phyloP scores from a whole-genome alignment of 2,888 invertebrate genomes.

The Clitarchus hookeri region DNA sequence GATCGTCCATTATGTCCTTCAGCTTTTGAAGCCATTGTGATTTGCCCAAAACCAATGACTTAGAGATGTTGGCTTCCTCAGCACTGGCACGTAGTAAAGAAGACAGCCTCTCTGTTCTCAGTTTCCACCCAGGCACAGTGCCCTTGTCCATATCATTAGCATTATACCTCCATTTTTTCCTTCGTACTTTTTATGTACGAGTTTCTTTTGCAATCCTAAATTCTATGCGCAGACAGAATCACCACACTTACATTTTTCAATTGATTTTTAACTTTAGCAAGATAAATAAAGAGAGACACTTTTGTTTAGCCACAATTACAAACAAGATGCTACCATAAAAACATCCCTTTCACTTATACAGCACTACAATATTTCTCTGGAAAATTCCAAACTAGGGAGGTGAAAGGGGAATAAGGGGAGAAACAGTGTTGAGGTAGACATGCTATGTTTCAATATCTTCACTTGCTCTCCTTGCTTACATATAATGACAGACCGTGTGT shows the following conservation, averaged over 20 bases:
- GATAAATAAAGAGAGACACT: slow-evolving; percentile 5
- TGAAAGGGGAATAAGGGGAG: no score
- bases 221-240: slow-evolving; percentile 1
- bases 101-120: not conserved
- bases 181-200: slow-evolving; percentile 17
- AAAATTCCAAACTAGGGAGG: no score
- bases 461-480: no score
- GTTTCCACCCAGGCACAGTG: not conserved
- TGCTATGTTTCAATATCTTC: no score
- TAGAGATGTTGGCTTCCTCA: not conserved
- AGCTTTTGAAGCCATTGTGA: not conserved
- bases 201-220: slow-evolving; percentile 17
- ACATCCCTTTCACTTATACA: no score
- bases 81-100: not conserved
- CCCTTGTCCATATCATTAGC: not conserved
- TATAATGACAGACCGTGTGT: no score
- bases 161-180: slow-evolving; percentile 5
- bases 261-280: slow-evolving; percentile 18
- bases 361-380: no score
- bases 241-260: slow-evolving; percentile 21
- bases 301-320: not conserved
- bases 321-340: not conserved
- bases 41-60: slow-evolving; percentile 14
- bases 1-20: slow-evolving; percentile 7
- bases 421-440: no score